phyloP scores from a whole-genome alignment of 2,888 invertebrate genomes.

The Panopea generosa region DNA sequence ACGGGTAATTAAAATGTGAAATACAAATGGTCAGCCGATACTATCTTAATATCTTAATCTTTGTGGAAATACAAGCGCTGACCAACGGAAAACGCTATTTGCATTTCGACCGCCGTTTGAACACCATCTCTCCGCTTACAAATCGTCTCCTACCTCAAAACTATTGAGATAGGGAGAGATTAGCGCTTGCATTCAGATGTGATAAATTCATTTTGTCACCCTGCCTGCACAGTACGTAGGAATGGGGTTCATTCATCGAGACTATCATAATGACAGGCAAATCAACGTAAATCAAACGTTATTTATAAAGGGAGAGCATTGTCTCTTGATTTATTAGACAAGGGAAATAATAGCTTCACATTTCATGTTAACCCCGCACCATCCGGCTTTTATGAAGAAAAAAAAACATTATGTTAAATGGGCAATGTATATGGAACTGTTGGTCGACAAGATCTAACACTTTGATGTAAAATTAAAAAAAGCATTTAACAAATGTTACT shows the following conservation, averaged over 20 bases:
- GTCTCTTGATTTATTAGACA: slow-evolving; percentile 46
- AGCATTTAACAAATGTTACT: too few species aligned
- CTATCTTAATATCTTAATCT: too few species aligned
- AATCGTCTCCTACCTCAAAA: slow-evolving; percentile 15
- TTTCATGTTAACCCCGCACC: slow-evolving; percentile 32
- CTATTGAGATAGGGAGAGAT: slow-evolving; percentile 12
- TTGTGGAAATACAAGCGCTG: too few species aligned
- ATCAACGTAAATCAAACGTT: slow-evolving; percentile 34
- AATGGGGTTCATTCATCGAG: slow-evolving; percentile 2
- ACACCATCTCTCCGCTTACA: slow-evolving; percentile 15
- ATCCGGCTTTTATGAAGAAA: slow-evolving; percentile 5
- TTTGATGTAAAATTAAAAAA: too few species aligned
- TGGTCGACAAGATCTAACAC: neutral
- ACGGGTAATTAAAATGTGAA: too few species aligned
- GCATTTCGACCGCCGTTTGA: slow-evolving; percentile 20
- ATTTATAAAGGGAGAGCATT: slow-evolving; percentile 32
- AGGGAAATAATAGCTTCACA: slow-evolving; percentile 19
- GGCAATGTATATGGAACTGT: neutral
- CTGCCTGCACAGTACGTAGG: slow-evolving; percentile 22
- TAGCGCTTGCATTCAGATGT: slow-evolving; percentile 18
- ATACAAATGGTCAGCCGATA: too few species aligned
- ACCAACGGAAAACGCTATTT: slow-evolving; percentile 9
- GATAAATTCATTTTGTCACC: slow-evolving; percentile 42
- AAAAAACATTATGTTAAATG: neutral
- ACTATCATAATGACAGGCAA: slow-evolving; percentile 17